These are phyloP conservation scores for Dendropsophus ebraccatus DNA, from an alignment of 2,113 vertebrate species.

Conservation along the genomic window DNA sequence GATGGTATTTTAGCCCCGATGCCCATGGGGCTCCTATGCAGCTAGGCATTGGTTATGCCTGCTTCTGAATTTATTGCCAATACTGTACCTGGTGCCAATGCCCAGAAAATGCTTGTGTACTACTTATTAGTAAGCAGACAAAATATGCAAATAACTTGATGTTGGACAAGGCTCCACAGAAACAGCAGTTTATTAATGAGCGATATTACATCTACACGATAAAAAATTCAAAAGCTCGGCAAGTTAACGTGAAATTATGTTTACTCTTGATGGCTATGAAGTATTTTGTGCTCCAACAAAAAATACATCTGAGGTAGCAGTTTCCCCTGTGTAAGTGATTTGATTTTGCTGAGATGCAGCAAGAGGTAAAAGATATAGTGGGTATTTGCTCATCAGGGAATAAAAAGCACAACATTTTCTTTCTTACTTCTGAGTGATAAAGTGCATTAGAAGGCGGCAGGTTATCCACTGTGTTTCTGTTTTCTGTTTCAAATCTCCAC, in stretches of 20 bases:
- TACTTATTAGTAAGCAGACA: neutral
- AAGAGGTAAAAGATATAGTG: slow-evolving; percentile 45
- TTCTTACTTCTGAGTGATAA: slow-evolving; percentile 56
- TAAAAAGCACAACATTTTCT: slow-evolving; percentile 58
- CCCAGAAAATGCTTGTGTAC: neutral
- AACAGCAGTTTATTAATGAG: slow-evolving; percentile 29
- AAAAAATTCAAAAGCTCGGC: neutral
- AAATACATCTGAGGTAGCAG: slow-evolving; percentile 32
- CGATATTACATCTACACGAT: neutral
- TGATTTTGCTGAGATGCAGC: slow-evolving; percentile 56
- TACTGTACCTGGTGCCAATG: neutral
- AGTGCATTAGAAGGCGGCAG: slow-evolving; percentile 53
- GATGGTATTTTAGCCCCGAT: neutral
- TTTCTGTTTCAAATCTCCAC: slow-evolving; percentile 50
- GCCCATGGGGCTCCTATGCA: neutral
- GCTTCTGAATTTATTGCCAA: neutral
- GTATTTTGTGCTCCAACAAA: slow-evolving; percentile 31
- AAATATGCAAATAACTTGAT: neutral
- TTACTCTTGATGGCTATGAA: slow-evolving; percentile 15
- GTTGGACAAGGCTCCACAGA: neutral
- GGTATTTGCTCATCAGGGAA: slow-evolving; percentile 56
- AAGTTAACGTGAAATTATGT: slow-evolving; percentile 34
- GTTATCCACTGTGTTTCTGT: slow-evolving; percentile 47
- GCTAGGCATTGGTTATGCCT: neutral
- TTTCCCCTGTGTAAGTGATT: slow-evolving; percentile 43